Evolutionary conservation across 2,113 vertebrate genomes (phyloP), one percentile per base, ranked within the genome.

Genomic region (Rhinopomastus cyanomelas): DNA sequence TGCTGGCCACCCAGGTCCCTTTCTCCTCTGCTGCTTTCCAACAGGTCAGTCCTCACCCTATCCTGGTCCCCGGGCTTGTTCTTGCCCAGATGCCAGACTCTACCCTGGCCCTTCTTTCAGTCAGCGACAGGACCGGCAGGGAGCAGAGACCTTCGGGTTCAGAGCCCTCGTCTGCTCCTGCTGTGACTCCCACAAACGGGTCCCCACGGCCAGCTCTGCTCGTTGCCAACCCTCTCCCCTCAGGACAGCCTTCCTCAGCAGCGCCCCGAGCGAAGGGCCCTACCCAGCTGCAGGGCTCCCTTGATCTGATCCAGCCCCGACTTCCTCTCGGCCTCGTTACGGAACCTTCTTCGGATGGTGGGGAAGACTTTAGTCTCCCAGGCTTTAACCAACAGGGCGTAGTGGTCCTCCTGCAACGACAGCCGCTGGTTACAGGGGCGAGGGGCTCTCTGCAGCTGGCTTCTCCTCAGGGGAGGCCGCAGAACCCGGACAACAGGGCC

Each of bases 361-460:
- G 99, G 99, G 90, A 99, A 99, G 67, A 99, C 99, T 95, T 99
- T 99, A 34, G 98, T 99, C 96, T 99, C 99, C 99, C 99, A 99
- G 21, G 99, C 99, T 97, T 99, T 99, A 62, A 99, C 99, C 85
- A 99, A 97, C 86, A 99, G 96, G 59, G 98, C 99, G 9, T 99
- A 99, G 95, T 99, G 99, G 92, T 99, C 99, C 97, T 99, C 99
- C 99, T 99, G 81, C 44, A 92, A 66, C 87, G 53, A 78, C n/a
- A 84, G 29, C 52, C 52, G 23, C 37, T 14, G 64, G 15, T 15
- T 11, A 15, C 11, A 42, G 56, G 61, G 42, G 60, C 49, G 23
- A 2, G 14, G 72, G 61, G 17, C 29, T 64, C 71, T 8, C 23
- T 26, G 4, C 12, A 56, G 14, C n/a, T 53, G 0, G 8, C 8